Percentiles rank a stretch among this genome's conserved stretches.
These are phyloP conservation scores for Nestor notabilis DNA, from an alignment of 2,113 vertebrate genomes.

Conservation along the genomic window DNA sequence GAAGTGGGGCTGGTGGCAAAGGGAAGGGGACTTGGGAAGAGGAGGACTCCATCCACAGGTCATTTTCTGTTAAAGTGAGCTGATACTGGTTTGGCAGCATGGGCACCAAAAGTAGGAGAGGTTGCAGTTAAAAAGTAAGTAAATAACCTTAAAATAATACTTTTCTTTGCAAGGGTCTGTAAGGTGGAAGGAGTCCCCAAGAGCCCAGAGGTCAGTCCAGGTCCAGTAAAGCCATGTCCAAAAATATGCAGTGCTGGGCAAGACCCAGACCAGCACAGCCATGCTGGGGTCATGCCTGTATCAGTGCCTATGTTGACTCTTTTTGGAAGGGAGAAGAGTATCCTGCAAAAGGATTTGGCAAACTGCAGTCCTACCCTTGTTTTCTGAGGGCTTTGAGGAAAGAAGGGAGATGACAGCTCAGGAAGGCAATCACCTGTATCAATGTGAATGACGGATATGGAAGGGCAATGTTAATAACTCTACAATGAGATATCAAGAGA, in stretches of 20 bases:
- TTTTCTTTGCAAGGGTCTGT: neutral
- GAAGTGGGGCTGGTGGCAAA: neutral
- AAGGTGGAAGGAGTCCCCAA: neutral
- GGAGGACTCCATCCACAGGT: fast-evolving
- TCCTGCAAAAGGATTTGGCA: neutral
- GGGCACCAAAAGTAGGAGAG: neutral
- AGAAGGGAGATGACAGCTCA: slow-evolving; percentile 5
- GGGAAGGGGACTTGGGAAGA: neutral
- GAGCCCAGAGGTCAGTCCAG: neutral
- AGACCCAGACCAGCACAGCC: neutral
- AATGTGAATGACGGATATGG: neutral
- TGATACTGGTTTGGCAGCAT: neutral
- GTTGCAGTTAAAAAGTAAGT: neutral
- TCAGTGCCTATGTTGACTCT: neutral
- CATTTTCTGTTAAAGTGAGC: neutral
- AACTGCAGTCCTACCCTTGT: neutral
- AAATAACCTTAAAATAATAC: neutral
- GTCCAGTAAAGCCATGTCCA: neutral
- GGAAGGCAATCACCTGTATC: neutral
- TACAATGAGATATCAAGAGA: neutral
- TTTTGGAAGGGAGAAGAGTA: neutral
- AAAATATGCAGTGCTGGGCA: neutral
- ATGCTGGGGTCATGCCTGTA: neutral
- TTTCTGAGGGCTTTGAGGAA: neutral
- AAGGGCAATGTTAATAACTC: neutral